phyloP scores from a whole-genome alignment of 2,797 vertebrate species.

The Atherinosoma microstoma region DNA sequence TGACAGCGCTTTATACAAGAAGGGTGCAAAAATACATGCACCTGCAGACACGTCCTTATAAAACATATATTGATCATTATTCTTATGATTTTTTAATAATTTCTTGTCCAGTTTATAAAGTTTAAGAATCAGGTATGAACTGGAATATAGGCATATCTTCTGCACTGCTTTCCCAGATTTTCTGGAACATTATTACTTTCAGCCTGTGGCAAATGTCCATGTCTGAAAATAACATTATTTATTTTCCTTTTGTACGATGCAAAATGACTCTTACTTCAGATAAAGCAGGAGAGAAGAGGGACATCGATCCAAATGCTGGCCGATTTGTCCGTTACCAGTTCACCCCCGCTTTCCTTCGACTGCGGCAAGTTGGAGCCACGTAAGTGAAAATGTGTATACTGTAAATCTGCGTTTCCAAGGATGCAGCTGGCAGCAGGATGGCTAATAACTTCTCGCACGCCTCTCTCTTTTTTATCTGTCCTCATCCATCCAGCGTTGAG shows the following conservation, averaged over 20 bases:
- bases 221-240: background rate
- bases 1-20: background rate
- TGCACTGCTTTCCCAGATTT: background rate
- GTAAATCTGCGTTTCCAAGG: background rate
- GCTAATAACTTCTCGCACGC: background rate
- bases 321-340: conserved; percentile 98
- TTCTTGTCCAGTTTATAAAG: background rate
- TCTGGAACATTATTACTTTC: background rate
- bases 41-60: background rate
- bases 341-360: conserved; percentile 93
- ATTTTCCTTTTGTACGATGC: background rate
- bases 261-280: conserved; percentile 74
- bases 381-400: conserved; percentile 81
- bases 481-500: conserved; percentile 87
- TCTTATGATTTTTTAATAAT: background rate
- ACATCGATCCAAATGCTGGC: conserved; percentile 92
- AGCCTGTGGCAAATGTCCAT: background rate
- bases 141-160: background rate
- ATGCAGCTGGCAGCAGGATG: background rate
- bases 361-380: conserved; percentile 98
- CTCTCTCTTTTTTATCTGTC: background rate
- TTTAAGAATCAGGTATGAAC: background rate
- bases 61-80: background rate
- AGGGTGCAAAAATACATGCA: no score
- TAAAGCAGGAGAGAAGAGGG: conserved; percentile 89